Base-by-base conservation (phyloP, 2,797 vertebrate species). In the Takifugu ocellatus region DNA sequence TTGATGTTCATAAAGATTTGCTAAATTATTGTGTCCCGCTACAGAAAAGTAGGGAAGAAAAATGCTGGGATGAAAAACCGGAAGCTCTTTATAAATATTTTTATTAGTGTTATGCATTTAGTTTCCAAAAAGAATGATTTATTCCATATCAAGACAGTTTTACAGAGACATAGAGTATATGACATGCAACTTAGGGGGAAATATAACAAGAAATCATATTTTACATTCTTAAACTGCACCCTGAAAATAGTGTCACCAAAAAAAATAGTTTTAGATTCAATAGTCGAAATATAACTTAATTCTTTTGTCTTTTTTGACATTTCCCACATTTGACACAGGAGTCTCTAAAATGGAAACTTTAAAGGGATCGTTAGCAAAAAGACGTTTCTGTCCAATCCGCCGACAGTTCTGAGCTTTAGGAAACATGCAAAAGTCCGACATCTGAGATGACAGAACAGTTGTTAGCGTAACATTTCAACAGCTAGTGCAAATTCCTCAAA, bases 151-250 rank as follows among this genome's bases (percentile, higher is more conserved):
- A 83, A 82, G 79, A 85, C 70, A 81, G 74, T 78, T 88, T 79
- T 89, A 90, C 88, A 87, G 86, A 88, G 74, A 91, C 86, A 82
- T 49, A 79, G 67, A 86, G 46, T 83, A 83, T 74, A 82, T 78
- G 80, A 89, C 90, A 90, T 92, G 91, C 91, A 90, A 50, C 49
- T 71, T 73, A 84, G 87, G 63, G 62, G 77, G 51, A 81, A 57
- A 59, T 8, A 46, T 17, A 46, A 68, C 61, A 66, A 81, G 39
- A 87, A 82, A 60, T 74, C 49, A 78, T 73, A 76, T 61, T 88
- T 73, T 83, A 88, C 79, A 87, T 86, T 91, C 75, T 83, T 74
- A 72, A 78, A 74, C 66, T 74, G 66, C 42, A 81, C 67, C 72
- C 81, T 88, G 79, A 77, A 84, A 81, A 61, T 5, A 66, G 68